Percentiles rank a stretch among this genome's conserved stretches.
phyloP scores from a whole-genome alignment of 2,888 invertebrate species.

The Bhutanitis thaidina region DNA sequence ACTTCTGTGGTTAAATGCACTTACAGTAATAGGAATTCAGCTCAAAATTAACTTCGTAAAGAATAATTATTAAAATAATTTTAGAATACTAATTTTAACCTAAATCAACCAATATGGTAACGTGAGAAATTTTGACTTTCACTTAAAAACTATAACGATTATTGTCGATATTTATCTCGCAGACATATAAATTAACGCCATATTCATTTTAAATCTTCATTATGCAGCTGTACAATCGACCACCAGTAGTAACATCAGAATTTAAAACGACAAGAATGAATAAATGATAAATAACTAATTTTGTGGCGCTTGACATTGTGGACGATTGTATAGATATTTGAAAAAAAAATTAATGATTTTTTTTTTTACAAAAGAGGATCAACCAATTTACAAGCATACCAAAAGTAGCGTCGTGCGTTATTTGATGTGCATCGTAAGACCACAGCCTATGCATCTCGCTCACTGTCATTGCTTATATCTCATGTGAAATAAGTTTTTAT shows the following conservation, averaged over 20 bases:
- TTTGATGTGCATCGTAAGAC: neutral
- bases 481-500: too few relatives aligned
- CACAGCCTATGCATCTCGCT: neutral
- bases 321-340: neutral
- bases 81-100: conserved; percentile 14
- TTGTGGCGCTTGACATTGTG: neutral
- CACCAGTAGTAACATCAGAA: neutral
- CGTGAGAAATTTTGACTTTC: conserved; percentile 30
- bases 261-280: neutral
- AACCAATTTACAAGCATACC: too few relatives aligned
- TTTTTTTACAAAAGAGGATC: too few relatives aligned
- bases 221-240: neutral
- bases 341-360: too few relatives aligned
- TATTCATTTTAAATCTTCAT: too few relatives aligned
- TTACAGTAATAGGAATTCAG: neutral
- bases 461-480: too few relatives aligned
- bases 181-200: conserved; percentile 7
- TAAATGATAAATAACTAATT: too few relatives aligned
- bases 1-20: neutral
- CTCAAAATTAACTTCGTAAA: conserved; percentile 3
- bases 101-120: conserved; percentile 22
- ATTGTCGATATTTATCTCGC: conserved; percentile 30
- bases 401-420: neutral
- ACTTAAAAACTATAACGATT: conserved; percentile 31
- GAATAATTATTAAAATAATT: conserved; percentile 5